A percentile compares a stretch with the other conserved stretches of the same genome.
These are phyloP conservation scores for Psix sp. DNA, from an alignment of 1,140 invertebrate genomes.

Conservation along the genomic window DNA sequence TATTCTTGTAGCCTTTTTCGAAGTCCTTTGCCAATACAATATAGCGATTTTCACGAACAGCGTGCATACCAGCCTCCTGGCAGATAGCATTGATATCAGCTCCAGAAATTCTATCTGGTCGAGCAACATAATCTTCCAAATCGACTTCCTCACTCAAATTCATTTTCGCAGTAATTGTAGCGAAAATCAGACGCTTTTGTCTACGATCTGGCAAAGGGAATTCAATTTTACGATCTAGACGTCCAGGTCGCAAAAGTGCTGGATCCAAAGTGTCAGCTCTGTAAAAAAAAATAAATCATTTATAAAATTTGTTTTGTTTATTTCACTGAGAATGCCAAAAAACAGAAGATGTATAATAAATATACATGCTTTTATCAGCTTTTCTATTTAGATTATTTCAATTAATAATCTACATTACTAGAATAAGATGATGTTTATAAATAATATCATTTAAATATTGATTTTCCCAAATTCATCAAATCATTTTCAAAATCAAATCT, in stretches of 20 bases:
- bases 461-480: too few relatives aligned
- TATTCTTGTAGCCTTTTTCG: conserved; percentile 99
- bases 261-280: conserved; percentile 98
- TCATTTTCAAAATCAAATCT: too few relatives aligned
- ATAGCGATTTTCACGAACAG: conserved; percentile 98
- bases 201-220: conserved; percentile 98
- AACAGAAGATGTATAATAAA: too few relatives aligned
- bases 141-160: conserved; percentile 99
- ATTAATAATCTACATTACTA: too few relatives aligned
- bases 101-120: conserved; percentile 98
- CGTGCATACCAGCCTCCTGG: conserved; percentile 97
- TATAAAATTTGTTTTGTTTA: conserved; percentile 8
- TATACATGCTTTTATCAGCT: too few relatives aligned
- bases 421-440: too few relatives aligned
- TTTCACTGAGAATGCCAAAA: too few relatives aligned
- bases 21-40: conserved; percentile 99
- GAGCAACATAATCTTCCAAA: conserved; percentile 98
- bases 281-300: conserved; percentile 34
- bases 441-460: too few relatives aligned
- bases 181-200: conserved; percentile 98
- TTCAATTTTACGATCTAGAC: conserved; percentile 99
- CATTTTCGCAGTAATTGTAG: conserved; percentile 99
- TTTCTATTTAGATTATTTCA: too few relatives aligned
- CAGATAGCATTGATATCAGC: conserved; percentile 99
- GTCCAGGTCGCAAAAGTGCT: conserved; percentile 95